A percentile compares a stretch with the other conserved stretches of the same genome.
Conservation (phyloP, 2,888 invertebrate species). For the Dichetophora obliterata region DNA sequence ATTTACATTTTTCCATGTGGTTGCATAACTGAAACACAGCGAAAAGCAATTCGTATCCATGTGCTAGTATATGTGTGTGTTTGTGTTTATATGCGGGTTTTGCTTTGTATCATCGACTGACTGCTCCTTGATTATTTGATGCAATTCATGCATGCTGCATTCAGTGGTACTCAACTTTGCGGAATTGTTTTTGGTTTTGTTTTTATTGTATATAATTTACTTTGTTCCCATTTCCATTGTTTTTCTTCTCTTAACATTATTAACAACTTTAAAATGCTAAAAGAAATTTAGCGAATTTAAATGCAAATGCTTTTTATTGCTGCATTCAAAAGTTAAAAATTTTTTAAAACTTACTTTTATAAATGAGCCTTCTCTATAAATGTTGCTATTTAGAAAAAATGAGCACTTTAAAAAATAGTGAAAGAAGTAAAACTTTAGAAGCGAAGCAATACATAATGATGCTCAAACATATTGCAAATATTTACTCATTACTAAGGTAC, state of each 20-base stretch:
- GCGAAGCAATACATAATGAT: no score
- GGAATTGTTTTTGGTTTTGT: neutral
- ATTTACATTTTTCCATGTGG: slow-evolving; percentile 9
- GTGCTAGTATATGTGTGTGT: slow-evolving; percentile 1
- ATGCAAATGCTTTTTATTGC: no score
- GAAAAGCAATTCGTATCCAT: neutral
- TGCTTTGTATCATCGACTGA: neutral
- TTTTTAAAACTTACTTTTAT: no score
- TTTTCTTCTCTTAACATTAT: neutral
- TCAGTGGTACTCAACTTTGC: neutral
- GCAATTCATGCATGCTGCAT: neutral
- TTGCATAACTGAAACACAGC: neutral
- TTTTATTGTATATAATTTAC: slow-evolving; percentile 1
- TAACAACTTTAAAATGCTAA: no score
- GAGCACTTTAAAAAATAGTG: no score
- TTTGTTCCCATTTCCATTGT: neutral
- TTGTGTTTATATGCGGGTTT: neutral
- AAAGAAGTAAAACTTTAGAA: no score
- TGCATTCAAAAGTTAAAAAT: no score
- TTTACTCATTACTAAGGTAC: no score
- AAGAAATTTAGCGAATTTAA: no score
- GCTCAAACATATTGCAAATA: no score
- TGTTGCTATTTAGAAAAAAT: no score
- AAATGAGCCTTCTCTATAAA: no score
- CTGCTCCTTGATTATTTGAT: slow-evolving; percentile 2